Evolutionary conservation across 2,113 vertebrate genomes (phyloP), one percentile per base, ranked within the genome.

Genomic region (Phyllostomus discolor): DNA sequence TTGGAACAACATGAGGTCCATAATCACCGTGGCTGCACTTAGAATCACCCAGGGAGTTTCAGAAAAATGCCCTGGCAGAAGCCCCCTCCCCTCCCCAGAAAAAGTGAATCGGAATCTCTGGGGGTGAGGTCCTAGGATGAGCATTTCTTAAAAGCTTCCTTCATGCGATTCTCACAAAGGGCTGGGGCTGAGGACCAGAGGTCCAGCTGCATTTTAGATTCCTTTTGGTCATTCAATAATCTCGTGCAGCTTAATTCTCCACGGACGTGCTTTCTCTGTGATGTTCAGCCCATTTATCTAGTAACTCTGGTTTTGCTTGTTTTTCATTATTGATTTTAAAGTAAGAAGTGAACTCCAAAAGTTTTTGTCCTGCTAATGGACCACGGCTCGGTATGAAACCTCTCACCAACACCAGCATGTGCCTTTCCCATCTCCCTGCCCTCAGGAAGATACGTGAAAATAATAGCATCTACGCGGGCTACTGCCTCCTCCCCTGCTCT

Each of bases 281-380:
- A 83, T 12, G 22, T 38, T 41, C n/a, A 62, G 57, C 26, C 59
- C 57, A 7, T 89, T 90, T 75, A 57, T 88, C 57, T 89, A 38
- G 75, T 54, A 69, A 87, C 41, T 57, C 33, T 80, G 31, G 22
- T 31, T 91, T 16, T 75, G 15, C 17, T 50, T 54, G 22, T 41
- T 75, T 82, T 86, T 96, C 67, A 50, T 80, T 52, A 95, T 93
- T 92, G 94, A 97, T 93, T 96, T 96, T 81, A 80, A 62, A 22
- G 41, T 69, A 87, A 88, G 64, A 93, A 92, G 78, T 92, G 80
- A 96, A 92, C 67, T 41, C 28, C 14, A 6, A 35, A 87, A 75
- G 35, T 73, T 93, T 88, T 79, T 33, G 19, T 11, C 87, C n/a
- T 93, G 35, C 48, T 95, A 90, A 95, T 90, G 94, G 96, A 95